Evolutionary conservation across 2,888 invertebrate species (phyloP).

Genomic region (Pristionchus maxplancki): DNA sequence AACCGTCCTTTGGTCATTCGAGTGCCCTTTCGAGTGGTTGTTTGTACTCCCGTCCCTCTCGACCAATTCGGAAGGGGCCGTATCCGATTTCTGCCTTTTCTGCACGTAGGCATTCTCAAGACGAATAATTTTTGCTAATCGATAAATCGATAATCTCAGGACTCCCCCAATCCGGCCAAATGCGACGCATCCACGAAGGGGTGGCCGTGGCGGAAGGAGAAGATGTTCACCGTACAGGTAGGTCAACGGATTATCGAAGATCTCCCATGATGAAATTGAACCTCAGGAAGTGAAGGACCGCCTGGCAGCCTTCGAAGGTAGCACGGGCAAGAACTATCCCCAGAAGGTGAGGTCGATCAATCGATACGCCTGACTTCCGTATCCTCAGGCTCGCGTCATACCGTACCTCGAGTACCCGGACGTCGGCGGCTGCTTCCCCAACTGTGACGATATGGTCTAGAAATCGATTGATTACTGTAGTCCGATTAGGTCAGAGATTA

Average conservation of each 20-base stretch:
- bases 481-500: not conserved
- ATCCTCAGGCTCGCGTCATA: constrained; percentile 58
- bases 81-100: not conserved
- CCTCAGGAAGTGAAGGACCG: constrained; percentile 24
- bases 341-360: constrained; percentile 2
- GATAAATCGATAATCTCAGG: constrained; percentile 15
- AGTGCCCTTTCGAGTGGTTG: not conserved
- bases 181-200: constrained; percentile 54
- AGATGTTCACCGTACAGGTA: constrained; percentile 42
- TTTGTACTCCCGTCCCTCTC: constrained; percentile 9
- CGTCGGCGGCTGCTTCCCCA: constrained; percentile 68
- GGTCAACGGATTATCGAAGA: not conserved
- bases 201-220: constrained; percentile 57
- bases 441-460: constrained; percentile 62
- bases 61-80: not conserved
- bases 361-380: not conserved
- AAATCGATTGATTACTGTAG: not conserved
- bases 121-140: not conserved
- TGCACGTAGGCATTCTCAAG: not conserved
- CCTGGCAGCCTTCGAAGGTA: constrained; percentile 59
- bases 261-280: not conserved
- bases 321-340: constrained; percentile 62
- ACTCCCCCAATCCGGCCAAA: constrained; percentile 40
- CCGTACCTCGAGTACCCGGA: constrained; percentile 63
- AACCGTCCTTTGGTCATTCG: not conserved